Base-by-base conservation (phyloP, 2,113 vertebrate species). In the Calidris pugnax region DNA sequence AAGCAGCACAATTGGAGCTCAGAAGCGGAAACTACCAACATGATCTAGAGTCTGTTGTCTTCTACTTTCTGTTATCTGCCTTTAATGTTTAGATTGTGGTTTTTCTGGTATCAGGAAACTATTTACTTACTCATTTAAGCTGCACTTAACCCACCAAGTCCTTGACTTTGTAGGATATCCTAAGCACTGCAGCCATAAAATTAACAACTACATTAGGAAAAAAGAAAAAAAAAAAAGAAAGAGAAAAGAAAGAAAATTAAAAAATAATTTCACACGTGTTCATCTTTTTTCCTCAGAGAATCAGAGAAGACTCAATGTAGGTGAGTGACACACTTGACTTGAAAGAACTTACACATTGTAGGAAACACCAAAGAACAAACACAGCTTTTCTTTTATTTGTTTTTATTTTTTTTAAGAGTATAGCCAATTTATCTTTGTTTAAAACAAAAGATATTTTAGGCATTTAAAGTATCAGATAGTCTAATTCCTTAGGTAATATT, bases 331-430 rank as follows among this genome's bases (percentile, higher is more conserved):
- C 8, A 39, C 6, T 26, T 48, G 48, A 28, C 51, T 66, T 6
- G 26, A 82, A 78, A 75, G 23, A 5, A 16, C 14, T 62, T 48
- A 27, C 3, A 41, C 3, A 12, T 12, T 47, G 20, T 48, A 63
- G 18, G 32, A 82, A 77, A 60, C 7, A 37, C 3, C 24, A 48
- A 76, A 68, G 62, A 30, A 35, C 12, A 87, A 57, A 5, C 22
- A 59, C 3, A 57, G 7, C 0, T 18, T 39, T 47, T 26, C 9
- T 72, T 39, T 32, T 12, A 2, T 24, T 12, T 5, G 1, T 10
- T 63, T 2, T 7, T 2, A 12, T 6, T 15, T 35, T 26, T 26
- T 20, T n/a, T 59, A 32, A 17, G 3, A 18, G 4, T 33, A n/a
- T 32, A 23, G 1, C 5, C 7, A 55, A 75, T 6, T 28, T 79